Conservation (phyloP, 2,113 vertebrate genomes). For the Odontesthes bonariensis region DNA sequence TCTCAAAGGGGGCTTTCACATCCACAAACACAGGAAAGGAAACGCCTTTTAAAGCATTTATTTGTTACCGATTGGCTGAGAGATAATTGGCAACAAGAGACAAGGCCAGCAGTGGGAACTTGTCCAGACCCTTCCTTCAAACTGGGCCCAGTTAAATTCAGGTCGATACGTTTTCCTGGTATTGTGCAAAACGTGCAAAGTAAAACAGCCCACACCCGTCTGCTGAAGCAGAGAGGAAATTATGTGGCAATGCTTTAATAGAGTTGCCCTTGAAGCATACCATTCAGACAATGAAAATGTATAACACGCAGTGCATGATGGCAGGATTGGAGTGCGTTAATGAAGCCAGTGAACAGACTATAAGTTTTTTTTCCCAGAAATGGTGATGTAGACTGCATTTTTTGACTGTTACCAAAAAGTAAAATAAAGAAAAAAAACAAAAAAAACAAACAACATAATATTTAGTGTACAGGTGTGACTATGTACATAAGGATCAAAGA, state of each 20-base stretch:
- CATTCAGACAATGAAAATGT: conserved; percentile 32
- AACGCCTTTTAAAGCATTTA: conserved; percentile 65
- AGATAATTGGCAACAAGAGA: conserved; percentile 40
- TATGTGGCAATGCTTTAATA: conserved; percentile 49
- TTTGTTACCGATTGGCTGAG: conserved; percentile 73
- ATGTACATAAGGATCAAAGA: conserved; percentile 31
- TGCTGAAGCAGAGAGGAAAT: conserved; percentile 3
- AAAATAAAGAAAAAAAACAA: background rate
- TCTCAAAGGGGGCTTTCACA: conserved; percentile 53
- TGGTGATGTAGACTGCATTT: background rate
- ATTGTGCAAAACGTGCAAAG: conserved; percentile 30
- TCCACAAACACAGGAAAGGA: conserved; percentile 46
- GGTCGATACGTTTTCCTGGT: conserved; percentile 35
- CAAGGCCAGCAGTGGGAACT: conserved; percentile 32
- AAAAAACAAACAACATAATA: background rate
- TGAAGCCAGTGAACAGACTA: background rate
- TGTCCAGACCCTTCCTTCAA: conserved; percentile 35
- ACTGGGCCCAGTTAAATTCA: conserved; percentile 3
- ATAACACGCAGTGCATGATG: conserved; percentile 30
- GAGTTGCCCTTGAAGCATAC: conserved; percentile 18
- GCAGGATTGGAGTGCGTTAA: conserved; percentile 56
- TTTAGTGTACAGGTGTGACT: background rate
- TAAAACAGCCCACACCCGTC: conserved; percentile 5
- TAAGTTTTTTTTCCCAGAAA: background rate
- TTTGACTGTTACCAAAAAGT: background rate